Evolutionary conservation across 2,797 vertebrate species (phyloP).

Genomic region (Xyrichtys novacula): DNA sequence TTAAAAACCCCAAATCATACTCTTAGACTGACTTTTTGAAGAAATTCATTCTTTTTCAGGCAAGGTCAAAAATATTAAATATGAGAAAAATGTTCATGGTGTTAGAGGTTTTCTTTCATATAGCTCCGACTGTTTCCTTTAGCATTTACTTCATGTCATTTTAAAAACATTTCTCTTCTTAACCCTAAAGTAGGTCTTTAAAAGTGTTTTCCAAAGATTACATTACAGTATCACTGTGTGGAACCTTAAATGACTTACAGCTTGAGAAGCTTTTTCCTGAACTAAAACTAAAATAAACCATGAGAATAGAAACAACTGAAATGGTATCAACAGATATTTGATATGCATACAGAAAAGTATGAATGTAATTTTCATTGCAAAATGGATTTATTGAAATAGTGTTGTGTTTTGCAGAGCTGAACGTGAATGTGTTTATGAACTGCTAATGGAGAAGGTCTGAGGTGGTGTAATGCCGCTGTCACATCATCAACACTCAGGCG

Average conservation of each 20-base stretch:
- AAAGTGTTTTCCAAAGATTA: neutral
- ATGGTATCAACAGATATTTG: slow-evolving; percentile 16
- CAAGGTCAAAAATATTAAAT: too few species aligned
- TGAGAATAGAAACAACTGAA: neutral
- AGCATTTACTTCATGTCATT: too few species aligned
- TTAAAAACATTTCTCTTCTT: too few species aligned
- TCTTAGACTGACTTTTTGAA: too few species aligned
- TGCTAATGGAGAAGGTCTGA: slow-evolving; percentile 64
- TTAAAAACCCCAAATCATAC: too few species aligned
- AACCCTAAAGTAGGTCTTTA: too few species aligned
- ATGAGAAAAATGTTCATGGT: too few species aligned
- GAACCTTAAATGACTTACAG: too few species aligned
- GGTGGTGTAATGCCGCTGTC: slow-evolving; percentile 38
- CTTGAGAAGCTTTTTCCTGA: neutral
- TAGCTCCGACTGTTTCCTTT: too few species aligned
- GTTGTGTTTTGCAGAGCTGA: slow-evolving; percentile 52
- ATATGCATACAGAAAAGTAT: slow-evolving; percentile 25
- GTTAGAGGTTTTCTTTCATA: too few species aligned
- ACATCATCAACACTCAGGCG: slow-evolving; percentile 51
- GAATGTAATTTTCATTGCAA: slow-evolving; percentile 14
- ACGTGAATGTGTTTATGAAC: slow-evolving; percentile 65
- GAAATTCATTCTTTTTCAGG: too few species aligned
- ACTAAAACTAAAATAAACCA: slow-evolving; percentile 19
- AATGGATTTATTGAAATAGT: slow-evolving; percentile 44
- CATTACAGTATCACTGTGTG: neutral